Conservation (phyloP, 1,140 invertebrate species). For the Diploscapter pachys region DNA sequence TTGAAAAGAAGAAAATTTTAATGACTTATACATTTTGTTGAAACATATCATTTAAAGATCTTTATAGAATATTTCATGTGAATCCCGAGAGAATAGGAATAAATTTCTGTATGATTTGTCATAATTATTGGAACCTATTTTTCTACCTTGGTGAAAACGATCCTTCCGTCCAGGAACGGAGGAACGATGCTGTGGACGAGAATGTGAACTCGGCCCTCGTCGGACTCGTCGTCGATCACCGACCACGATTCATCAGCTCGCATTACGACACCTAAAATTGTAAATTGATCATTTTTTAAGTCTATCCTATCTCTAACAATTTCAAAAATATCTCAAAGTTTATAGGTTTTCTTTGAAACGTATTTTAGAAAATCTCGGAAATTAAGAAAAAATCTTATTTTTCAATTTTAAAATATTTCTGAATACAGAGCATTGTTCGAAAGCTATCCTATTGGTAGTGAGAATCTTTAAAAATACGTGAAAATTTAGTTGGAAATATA, state of each 20-base stretch:
- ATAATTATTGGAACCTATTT: not conserved
- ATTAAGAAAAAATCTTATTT: no score
- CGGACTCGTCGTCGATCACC: conserved; percentile 66
- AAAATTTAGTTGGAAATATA: no score
- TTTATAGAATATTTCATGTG: not conserved
- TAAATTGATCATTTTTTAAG: conserved; percentile 69
- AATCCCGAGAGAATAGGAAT: no score
- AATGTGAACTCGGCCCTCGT: conserved; percentile 87
- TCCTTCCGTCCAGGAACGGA: conserved; percentile 94
- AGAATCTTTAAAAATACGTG: no score
- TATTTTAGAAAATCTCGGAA: no score
- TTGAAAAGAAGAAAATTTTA: not conserved
- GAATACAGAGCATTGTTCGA: no score
- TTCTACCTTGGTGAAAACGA: conserved; percentile 85
- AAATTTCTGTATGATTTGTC: no score
- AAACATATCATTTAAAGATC: not conserved
- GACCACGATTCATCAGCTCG: conserved; percentile 12
- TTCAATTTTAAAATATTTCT: no score
- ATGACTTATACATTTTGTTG: not conserved
- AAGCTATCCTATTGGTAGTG: no score
- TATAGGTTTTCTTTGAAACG: no score
- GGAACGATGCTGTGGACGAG: conserved; percentile 97
- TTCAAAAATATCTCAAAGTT: no score
- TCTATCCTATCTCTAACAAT: no score
- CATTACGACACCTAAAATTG: conserved; percentile 71